Evolutionary conservation across 2,888 invertebrate genomes (phyloP).

Genomic region (Drosophila ezoana): DNA sequence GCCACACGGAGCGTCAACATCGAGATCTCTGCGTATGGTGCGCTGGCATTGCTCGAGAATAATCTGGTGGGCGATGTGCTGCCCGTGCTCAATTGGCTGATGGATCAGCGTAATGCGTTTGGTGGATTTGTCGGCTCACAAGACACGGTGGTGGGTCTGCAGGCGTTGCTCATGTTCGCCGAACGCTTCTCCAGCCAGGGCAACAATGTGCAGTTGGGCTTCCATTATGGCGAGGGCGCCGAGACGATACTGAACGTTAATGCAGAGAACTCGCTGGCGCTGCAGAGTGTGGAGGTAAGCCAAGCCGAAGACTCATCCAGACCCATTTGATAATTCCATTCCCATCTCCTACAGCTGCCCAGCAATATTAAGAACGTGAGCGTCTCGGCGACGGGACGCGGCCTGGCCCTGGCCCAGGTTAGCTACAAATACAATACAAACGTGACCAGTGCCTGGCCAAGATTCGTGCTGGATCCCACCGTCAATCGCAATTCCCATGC

Average conservation of each 20-base stretch:
- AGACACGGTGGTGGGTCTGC: slow-evolving; percentile 91
- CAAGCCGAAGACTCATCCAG: background rate
- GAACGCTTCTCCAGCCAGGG: slow-evolving; percentile 86
- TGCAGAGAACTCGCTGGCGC: slow-evolving; percentile 91
- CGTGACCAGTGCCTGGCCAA: slow-evolving; percentile 94
- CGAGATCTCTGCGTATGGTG: slow-evolving; percentile 95
- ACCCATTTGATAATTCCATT: background rate
- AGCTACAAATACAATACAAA: slow-evolving; percentile 93
- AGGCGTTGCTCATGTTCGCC: slow-evolving; percentile 87
- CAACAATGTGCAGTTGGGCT: slow-evolving; percentile 87
- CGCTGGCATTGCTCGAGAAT: slow-evolving; percentile 89
- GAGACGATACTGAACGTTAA: slow-evolving; percentile 88
- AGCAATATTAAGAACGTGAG: slow-evolving; percentile 87
- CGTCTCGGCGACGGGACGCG: slow-evolving; percentile 92
- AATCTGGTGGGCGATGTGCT: slow-evolving; percentile 84
- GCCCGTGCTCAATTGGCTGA: slow-evolving; percentile 90
- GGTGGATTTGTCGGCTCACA: slow-evolving; percentile 92
- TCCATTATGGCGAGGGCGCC: slow-evolving; percentile 85
- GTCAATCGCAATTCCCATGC: slow-evolving; percentile 94
- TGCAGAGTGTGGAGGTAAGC: slow-evolving; percentile 91
- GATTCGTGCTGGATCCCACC: slow-evolving; percentile 94
- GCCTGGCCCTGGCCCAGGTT: slow-evolving; percentile 92
- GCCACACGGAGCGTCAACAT: slow-evolving; percentile 89
- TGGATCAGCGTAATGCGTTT: slow-evolving; percentile 87
- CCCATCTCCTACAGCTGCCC: slow-evolving; percentile 69